Evolutionary conservation across 2,888 invertebrate species (phyloP), one percentile per base, ranked within the genome.

Genomic region (Laspeyria flexula): DNA sequence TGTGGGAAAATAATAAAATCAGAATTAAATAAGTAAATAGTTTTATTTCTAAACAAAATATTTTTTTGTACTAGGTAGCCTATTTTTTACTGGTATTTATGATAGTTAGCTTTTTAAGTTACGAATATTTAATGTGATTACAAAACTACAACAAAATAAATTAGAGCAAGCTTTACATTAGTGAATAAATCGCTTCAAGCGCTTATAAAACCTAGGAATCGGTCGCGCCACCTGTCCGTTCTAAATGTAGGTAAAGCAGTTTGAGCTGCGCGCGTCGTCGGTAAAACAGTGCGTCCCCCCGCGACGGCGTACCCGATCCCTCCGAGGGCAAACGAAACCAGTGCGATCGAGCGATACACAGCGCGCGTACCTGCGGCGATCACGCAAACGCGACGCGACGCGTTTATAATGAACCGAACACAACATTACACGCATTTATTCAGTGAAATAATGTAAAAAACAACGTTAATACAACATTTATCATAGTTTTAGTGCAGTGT

Each of bases 401-500:
- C 85, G 81, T 69, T 68, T 81, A 80, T 86, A 79, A 88, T 88
- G 85, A 86, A 75, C 79, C 85, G 83, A 83, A 71, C 83, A 71
- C 86, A 82, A 75, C 77, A 82, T 82, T 83, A 80, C 79, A 77
- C 77, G 83, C 73, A 80, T 83, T 72, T 83, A 85, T 86, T 90
- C 85, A 89, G 90, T 90, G 89, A 90, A 90, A 91, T 90, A 86
- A 91, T 91, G 92, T 88, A 86, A 90, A 64, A 60, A 58, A 58
- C 44, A 81, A 85, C 95, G 81, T 95, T 95, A 30, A 95, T 18
- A 95, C 23, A 95, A 95, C 75, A 69, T 71, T 71, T 65, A 63
- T 63, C 55, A 66, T 94, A 95, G 55, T 94, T 94, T 63, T 93
- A 94, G 77, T 80, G 79, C 76, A 75, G 87, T 71, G 94, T 95